Percentiles rank a stretch among this genome's conserved stretches.
Evolutionary conservation across 2,888 invertebrate genomes (phyloP).

Genomic region (Trichopria drosophilae): DNA sequence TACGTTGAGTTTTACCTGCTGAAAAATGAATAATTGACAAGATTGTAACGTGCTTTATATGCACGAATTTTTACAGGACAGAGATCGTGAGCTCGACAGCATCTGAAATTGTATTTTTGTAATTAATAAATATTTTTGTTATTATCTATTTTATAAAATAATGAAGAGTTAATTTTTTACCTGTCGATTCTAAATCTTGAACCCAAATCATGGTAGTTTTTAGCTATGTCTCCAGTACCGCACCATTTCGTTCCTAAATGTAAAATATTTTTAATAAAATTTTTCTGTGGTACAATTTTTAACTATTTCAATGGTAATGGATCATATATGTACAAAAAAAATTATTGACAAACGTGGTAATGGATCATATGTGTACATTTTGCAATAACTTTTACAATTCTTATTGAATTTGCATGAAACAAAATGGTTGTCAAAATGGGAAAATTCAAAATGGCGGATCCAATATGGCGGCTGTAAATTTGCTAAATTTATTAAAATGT

Average conservation of each 20-base stretch:
- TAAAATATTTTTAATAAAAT: slow-evolving; percentile 1
- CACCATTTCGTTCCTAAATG: slow-evolving; percentile 89
- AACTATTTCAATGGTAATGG: background rate
- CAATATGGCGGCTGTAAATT: no score
- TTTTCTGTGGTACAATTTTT: background rate
- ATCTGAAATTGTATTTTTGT: no score
- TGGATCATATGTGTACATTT: background rate
- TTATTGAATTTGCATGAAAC: no score
- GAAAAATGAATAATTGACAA: slow-evolving; percentile 81
- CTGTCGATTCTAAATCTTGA: slow-evolving; percentile 61
- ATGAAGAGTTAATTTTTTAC: slow-evolving; percentile 37
- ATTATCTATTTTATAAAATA: no score
- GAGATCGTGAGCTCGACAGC: slow-evolving; percentile 88
- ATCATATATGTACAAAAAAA: background rate
- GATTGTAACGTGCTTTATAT: slow-evolving; percentile 74
- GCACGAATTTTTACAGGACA: slow-evolving; percentile 81
- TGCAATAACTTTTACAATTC: no score
- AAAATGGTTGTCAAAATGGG: no score
- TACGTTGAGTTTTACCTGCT: slow-evolving; percentile 66
- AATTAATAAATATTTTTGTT: slow-evolving; percentile 4
- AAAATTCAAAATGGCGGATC: no score
- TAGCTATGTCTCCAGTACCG: slow-evolving; percentile 85
- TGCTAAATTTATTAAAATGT: no score
- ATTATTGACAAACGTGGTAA: background rate
- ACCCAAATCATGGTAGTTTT: slow-evolving; percentile 83